A percentile compares a stretch with the other conserved stretches of the same genome.
Evolutionary conservation across 2,113 vertebrate species (phyloP).

Genomic region (Eptesicus fuscus): DNA sequence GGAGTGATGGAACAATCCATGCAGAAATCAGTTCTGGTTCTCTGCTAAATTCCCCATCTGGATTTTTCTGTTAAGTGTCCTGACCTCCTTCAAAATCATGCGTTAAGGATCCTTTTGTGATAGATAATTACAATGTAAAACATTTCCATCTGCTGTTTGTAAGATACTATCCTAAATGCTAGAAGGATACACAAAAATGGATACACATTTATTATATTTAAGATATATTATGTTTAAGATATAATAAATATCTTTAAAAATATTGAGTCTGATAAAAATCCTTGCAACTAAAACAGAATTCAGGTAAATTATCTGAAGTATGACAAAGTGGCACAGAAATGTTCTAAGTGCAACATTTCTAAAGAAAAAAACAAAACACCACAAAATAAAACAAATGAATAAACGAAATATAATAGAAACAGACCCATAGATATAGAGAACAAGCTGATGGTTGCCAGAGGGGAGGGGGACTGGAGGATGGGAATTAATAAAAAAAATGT

Average conservation of each 20-base stretch:
- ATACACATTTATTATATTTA: neutral
- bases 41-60: neutral
- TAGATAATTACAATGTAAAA: neutral
- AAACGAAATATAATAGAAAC: neutral
- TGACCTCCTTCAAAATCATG: constrained; percentile 23
- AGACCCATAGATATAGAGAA: neutral
- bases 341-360: neutral
- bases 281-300: neutral
- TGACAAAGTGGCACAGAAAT: neutral
- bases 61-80: neutral
- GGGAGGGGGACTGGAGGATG: no score
- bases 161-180: neutral
- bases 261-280: neutral
- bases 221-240: neutral
- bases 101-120: neutral
- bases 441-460: neutral
- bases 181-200: neutral
- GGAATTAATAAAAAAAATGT: neutral
- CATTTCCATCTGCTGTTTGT: neutral
- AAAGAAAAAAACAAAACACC: neutral
- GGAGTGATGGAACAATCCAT: neutral
- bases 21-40: neutral
- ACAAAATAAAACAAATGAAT: neutral
- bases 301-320: neutral
- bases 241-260: neutral